Base-by-base conservation (phyloP, 2,888 invertebrate genomes). In the Lasioglossum leucozonium region DNA sequence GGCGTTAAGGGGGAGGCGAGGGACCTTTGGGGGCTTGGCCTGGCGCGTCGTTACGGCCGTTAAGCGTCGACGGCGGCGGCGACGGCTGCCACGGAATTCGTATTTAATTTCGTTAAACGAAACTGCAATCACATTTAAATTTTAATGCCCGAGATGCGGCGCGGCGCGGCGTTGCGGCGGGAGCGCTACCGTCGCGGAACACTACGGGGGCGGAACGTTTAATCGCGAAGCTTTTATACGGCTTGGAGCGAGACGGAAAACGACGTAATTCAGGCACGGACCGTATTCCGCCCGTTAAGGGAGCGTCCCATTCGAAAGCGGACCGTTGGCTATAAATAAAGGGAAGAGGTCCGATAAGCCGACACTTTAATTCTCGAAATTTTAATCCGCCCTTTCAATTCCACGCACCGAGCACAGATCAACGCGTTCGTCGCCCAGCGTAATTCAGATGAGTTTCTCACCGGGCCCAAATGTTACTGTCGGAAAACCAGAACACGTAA, bases 91-190 rank as follows among this genome's bases (percentile, higher is more conserved):
- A 40, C 26, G 77, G 79, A 79, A 86, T 86, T 86, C 79, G 55
- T 81, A 67, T 85, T 85, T 86, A 86, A 86, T 85, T 85, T 85
- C 82, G 86, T 86, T 86, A 79, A 79, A 82, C 82, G 82, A 71
- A 77, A 77, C 85, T 79, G 86, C 86, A 82, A 79, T 86, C 82
- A 71, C 85, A 82, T 85, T 86, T 82, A 79, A 86, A 86, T 82
- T 86, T 86, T 86, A 85, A 86, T 77, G 74, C 37, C 18, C 51
- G 16, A 58, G 81, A 84, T 58, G 80, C 77, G 71, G 26, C 44
- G 44, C 42, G 42, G n/a, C n/a, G n/a, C 44, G 44, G 44, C 4
- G 44, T 16, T n/a, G n/a, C n/a, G 44, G 16, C 62, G 22, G 22
- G 8, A 44, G 18, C 65, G 79, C 77, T 77, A 73, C 79, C 79